Conservation (phyloP, 1,140 invertebrate species). For the Achroia grisella region DNA sequence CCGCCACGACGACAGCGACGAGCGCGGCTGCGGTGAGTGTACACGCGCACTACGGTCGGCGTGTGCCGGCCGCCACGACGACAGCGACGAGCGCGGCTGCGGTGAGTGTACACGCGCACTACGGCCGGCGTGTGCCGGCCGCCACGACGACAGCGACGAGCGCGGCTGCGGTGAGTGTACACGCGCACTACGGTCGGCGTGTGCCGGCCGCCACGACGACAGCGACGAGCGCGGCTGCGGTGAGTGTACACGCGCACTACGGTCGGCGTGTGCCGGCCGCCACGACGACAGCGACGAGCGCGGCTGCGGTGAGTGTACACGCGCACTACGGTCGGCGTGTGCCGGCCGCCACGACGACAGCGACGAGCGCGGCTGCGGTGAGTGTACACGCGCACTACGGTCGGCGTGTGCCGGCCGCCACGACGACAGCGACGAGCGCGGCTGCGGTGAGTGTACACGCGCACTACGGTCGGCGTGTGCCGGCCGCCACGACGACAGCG, state of each 20-base stretch:
- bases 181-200: constrained; percentile 29
- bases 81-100: constrained; percentile 75
- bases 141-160: constrained; percentile 81
- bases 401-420: constrained; percentile 18
- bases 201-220: constrained; percentile 76
- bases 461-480: constrained; percentile 80
- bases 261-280: constrained; percentile 77
- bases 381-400: no score
- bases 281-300: constrained; percentile 81
- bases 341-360: not conserved
- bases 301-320: constrained; percentile 61
- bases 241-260: constrained; percentile 89
- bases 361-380: not conserved
- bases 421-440: constrained; percentile 22
- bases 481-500: constrained; percentile 75
- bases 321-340: no score
- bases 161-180: constrained; percentile 77
- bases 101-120: constrained; percentile 84
- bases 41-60: constrained; percentile 20
- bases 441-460: constrained; percentile 29
- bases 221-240: constrained; percentile 79
- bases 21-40: constrained; percentile 79
- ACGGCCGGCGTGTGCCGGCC: constrained; percentile 67
- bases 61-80: constrained; percentile 78
- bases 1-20: constrained; percentile 79